Conservation (phyloP, 2,797 vertebrate species). For the Gallinago nigripennis region DNA sequence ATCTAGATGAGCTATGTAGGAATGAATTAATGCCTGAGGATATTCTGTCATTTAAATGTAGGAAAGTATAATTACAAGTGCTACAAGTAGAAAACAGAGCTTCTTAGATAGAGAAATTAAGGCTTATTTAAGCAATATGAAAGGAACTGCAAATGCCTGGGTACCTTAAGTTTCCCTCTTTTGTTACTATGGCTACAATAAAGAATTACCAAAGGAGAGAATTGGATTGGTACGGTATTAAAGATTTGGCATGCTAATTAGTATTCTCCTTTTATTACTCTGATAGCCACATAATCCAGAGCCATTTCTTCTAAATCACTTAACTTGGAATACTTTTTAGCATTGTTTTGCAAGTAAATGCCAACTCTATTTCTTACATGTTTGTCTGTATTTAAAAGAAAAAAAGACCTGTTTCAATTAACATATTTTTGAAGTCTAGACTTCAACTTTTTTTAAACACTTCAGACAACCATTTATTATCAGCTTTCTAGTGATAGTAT, state of each 20-base stretch:
- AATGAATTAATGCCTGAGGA: constrained; percentile 24
- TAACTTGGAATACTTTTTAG: constrained; percentile 6
- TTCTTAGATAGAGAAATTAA: neutral
- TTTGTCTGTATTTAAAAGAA: neutral
- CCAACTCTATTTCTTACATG: neutral
- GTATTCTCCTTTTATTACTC: constrained; percentile 16
- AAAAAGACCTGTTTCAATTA: neutral
- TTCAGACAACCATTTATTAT: constrained; percentile 17
- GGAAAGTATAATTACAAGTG: neutral
- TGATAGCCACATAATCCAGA: constrained; percentile 4
- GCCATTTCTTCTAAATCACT: constrained; percentile 16
- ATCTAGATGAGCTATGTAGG: neutral
- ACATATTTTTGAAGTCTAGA: constrained; percentile 47
- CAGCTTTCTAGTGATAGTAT: neutral
- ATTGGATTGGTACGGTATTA: neutral
- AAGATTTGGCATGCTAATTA: constrained; percentile 48
- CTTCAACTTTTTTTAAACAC: neutral
- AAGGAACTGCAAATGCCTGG: neutral
- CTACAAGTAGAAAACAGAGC: neutral
- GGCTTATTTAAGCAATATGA: constrained; percentile 10
- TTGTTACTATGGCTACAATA: constrained; percentile 35
- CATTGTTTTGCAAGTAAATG: constrained; percentile 22
- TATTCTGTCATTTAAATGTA: constrained; percentile 4
- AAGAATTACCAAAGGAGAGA: constrained; percentile 25
- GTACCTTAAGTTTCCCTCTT: neutral